Conservation (phyloP, 64 coral and sea anemone genomes). For the Pocillopora damicornis region DNA sequence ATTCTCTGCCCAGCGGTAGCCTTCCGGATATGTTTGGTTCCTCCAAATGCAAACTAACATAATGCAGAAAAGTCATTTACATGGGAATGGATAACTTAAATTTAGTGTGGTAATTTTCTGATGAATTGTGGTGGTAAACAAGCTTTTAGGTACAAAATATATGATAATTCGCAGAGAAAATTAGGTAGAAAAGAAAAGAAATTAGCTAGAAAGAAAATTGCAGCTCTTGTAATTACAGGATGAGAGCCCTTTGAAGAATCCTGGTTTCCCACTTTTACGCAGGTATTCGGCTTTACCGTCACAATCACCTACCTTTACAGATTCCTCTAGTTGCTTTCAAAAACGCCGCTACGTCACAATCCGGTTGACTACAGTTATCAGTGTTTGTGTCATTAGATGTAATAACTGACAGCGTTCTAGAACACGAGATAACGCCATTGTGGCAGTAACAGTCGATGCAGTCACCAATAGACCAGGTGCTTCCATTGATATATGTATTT, state of each 20-base stretch:
- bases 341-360: slow-evolving; percentile 28
- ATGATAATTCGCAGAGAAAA: too few species aligned
- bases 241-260: too few species aligned
- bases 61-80: background rate
- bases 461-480: slow-evolving; percentile 17
- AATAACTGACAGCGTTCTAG: background rate
- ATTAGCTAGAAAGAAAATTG: too few species aligned
- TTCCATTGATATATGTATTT: slow-evolving; percentile 28
- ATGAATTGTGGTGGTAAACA: too few species aligned
- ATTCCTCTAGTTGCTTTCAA: background rate
- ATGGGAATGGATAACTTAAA: too few species aligned
- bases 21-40: background rate
- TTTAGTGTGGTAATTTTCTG: too few species aligned
- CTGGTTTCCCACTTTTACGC: too few species aligned
- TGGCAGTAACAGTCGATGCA: slow-evolving; percentile 29
- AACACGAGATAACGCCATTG: slow-evolving; percentile 22
- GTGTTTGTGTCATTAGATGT: background rate
- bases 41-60: slow-evolving; percentile 24
- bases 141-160: too few species aligned
- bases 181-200: too few species aligned
- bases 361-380: slow-evolving; percentile 27
- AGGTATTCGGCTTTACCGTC: background rate
- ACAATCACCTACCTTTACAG: slow-evolving; percentile 34
- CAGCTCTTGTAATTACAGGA: too few species aligned
- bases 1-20: slow-evolving; percentile 42